Base-by-base conservation (phyloP, 1,140 invertebrate genomes). In the Helicoverpa armigera region DNA sequence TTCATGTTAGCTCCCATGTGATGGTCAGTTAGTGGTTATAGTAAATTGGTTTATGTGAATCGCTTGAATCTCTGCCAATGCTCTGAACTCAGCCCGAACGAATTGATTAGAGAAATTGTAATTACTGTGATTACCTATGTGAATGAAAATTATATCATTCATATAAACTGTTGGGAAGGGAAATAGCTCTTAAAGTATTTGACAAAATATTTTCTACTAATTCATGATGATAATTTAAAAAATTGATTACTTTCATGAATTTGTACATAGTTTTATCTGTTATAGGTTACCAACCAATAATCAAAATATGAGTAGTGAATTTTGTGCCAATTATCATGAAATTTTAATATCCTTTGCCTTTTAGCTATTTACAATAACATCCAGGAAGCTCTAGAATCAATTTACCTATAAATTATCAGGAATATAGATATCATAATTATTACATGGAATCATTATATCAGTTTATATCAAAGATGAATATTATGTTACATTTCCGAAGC, bases 1-100 rank as follows among this genome's bases (percentile, higher is more conserved):
- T 86, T 83, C 77, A 73, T 77, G 63, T 77, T 54, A 79, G 69
- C 74, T 78, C 23, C 75, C 75, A 60, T 69, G 63, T 69, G 76
- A 63, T 54, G 51, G 67, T 69, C 75, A 82, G 79, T 53, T 23
- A 23, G 23, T 23, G 23, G 23, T 23, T 81, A 79, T 78, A 83
- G 67, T 81, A 80, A 87, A 83, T 87, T 82, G 60, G 80, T 81
- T 72, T 82, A 77, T 70, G 65, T 82, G 75, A 67, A 77, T 35
- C 50, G 75, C 67, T 77, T 77, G 75, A 77, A 65, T 67, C 61
- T 54, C 60, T 67, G 75, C 75, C 75, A 77, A 77, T 77, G 61
- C 23, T 29, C 29, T 77, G 60, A 23, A 50, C 50, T 77, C 29
- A 61, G n/a, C 60, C 75, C 14, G 29, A 67, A 43, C 61, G 29